Base-by-base conservation (phyloP, 2,888 invertebrate species). In the Phyto melanocephala region DNA sequence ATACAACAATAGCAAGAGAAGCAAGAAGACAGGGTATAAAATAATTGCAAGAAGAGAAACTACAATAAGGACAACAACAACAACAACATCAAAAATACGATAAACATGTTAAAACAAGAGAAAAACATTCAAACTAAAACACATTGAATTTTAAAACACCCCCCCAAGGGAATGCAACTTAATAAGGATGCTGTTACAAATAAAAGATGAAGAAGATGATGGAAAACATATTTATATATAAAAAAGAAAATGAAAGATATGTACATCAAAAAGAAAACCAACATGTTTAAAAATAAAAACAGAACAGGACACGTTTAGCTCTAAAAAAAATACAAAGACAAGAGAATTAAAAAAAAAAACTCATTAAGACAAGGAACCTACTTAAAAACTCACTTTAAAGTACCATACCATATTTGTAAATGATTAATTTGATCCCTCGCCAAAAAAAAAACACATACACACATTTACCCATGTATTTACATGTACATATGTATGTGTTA, bases 121-220 rank as follows among this genome's bases (percentile, higher is more conserved):
- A 37, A 52, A 15, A 56, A 52, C 4, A 28, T 47, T 67, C 52
- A 50, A 58, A 60, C 22, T 28, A 54, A 67, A 22, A 67, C 52
- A 80, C 22, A 15, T 42, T 67, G 62, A 33, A 6, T 80, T 50
- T 40, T 15, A 22, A 75, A 65, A 56, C 54, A 68, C 63, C n/a
- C n/a, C n/a, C 78, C 79, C 56, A 60, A 40, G 63, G 70, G 22
- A 63, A 58, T 74, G 67, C 15, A 52, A 67, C 17, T 65, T 58
- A 50, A 67, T 56, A 52, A 72, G 42, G 81, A 77, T 81, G 60
- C 42, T 65, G 56, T 52, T 67, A 37, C 42, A 13, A 52, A 68
- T 50, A 5, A 37, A 6, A 22, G 13, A 37, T n/a, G 8, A 8
- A 8, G 7, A 42, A 54, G 8, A 22, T 22, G 5, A 28, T 3